Conservation (phyloP, 2,797 vertebrate genomes). For the Liparis tanakae region DNA sequence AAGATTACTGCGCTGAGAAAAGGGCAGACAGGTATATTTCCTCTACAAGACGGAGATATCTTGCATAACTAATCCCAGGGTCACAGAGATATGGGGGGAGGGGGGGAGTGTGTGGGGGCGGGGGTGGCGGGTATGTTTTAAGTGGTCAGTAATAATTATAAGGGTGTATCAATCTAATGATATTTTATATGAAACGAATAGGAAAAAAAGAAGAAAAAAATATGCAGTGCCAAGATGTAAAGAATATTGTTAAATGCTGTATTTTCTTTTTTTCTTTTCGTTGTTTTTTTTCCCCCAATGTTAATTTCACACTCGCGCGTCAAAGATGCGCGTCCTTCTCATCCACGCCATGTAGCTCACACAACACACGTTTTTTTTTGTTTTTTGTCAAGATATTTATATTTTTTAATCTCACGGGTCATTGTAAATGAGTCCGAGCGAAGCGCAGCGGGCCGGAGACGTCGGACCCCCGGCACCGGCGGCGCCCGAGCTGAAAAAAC, state of each 20-base stretch:
- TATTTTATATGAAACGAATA: conserved; percentile 91
- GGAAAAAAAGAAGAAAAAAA: conserved; percentile 82
- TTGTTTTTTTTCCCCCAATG: conserved; percentile 76
- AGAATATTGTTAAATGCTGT: conserved; percentile 90
- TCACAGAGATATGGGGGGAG: conserved; percentile 73
- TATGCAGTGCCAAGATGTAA: conserved; percentile 98
- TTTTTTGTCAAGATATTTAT: conserved; percentile 73
- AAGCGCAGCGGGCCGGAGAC: conserved; percentile 49
- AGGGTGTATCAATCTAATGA: conserved; percentile 92
- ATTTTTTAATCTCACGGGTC: conserved; percentile 63
- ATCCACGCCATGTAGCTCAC: conserved; percentile 58
- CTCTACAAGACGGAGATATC: conserved; percentile 89
- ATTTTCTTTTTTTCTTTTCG: conserved; percentile 47
- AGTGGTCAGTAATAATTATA: conserved; percentile 89
- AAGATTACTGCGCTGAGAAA: conserved; percentile 83
- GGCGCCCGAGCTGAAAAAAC: conserved; percentile 29
- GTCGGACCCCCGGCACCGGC: conserved; percentile 32
- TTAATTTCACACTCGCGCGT: conserved; percentile 80
- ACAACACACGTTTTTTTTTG: conserved; percentile 72
- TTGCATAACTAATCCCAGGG: conserved; percentile 94
- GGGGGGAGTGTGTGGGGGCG: not conserved
- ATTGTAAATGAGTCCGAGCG: conserved; percentile 67
- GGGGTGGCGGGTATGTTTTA: conserved; percentile 70
- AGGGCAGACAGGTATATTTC: conserved; percentile 80
- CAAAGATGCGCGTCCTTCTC: conserved; percentile 67